Evolutionary conservation across 2,113 vertebrate species (phyloP).

Genomic region (Megalops atlanticus): DNA sequence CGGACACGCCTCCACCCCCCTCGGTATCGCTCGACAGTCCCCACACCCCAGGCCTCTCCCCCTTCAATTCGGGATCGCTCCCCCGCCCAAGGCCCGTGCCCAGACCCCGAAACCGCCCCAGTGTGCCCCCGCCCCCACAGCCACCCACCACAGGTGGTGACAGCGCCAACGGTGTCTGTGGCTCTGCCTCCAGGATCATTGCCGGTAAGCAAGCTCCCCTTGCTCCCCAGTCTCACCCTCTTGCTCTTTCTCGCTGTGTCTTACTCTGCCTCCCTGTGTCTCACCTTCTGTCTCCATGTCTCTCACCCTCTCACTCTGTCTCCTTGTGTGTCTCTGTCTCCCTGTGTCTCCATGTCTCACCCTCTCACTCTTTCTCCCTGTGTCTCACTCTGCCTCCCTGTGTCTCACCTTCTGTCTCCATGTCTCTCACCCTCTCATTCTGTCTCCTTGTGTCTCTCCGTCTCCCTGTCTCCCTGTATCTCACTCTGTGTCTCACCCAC

Average conservation of each 20-base stretch:
- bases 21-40: constrained; percentile 50
- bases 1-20: constrained; percentile 75
- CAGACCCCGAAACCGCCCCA: constrained; percentile 82
- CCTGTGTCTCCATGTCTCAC: neutral
- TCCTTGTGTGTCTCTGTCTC: neutral
- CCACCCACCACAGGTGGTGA: constrained; percentile 63
- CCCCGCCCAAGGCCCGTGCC: constrained; percentile 84
- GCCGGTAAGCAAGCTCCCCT: constrained; percentile 76
- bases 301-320: neutral
- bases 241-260: neutral
- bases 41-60: constrained; percentile 24
- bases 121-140: constrained; percentile 84
- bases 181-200: constrained; percentile 83
- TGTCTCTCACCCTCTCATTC: neutral
- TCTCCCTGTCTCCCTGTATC: neutral
- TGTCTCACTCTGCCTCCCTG: neutral
- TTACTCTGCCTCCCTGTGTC: neutral
- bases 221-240: neutral
- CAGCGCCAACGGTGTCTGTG: constrained; percentile 37
- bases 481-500: neutral
- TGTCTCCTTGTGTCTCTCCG: neutral
- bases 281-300: neutral
- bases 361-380: neutral
- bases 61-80: constrained; percentile 69
- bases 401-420: neutral